Conservation (phyloP, 2,113 vertebrate genomes). For the Pachyramphus minor region DNA sequence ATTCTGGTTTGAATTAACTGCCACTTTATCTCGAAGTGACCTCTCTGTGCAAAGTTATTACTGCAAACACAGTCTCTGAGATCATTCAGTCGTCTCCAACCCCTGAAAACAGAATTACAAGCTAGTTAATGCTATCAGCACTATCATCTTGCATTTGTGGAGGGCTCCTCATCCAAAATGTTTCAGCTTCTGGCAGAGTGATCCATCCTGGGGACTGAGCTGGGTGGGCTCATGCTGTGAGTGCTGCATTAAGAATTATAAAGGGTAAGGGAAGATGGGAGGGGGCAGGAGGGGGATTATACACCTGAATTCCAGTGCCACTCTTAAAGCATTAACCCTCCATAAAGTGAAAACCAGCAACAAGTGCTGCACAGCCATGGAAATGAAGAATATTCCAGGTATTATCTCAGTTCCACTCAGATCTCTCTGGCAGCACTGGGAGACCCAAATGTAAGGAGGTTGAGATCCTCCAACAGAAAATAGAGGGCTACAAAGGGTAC, state of each 20-base stretch:
- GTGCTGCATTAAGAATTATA: neutral
- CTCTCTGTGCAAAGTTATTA: constrained; percentile 39
- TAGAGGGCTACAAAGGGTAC: neutral
- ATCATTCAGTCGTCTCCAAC: neutral
- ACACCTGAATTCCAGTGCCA: neutral
- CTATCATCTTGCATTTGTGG: neutral
- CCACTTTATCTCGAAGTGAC: constrained; percentile 57
- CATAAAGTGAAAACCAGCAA: neutral
- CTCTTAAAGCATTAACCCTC: neutral
- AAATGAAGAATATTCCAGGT: neutral
- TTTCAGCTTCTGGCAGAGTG: neutral
- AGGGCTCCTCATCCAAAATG: neutral
- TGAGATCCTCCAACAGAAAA: neutral
- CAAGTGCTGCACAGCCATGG: neutral
- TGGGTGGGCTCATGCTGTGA: neutral
- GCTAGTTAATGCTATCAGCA: neutral
- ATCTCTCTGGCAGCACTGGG: neutral
- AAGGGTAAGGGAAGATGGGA: neutral
- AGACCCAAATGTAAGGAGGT: neutral
- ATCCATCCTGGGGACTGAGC: neutral
- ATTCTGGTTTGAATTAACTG: constrained; percentile 58
- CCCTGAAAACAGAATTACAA: neutral
- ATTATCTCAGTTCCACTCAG: neutral
- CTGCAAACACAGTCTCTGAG: constrained; percentile 9
- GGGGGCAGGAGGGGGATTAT: neutral